Base-by-base conservation (phyloP, 2,888 invertebrate genomes). In the Eupithecia pulchellata region DNA sequence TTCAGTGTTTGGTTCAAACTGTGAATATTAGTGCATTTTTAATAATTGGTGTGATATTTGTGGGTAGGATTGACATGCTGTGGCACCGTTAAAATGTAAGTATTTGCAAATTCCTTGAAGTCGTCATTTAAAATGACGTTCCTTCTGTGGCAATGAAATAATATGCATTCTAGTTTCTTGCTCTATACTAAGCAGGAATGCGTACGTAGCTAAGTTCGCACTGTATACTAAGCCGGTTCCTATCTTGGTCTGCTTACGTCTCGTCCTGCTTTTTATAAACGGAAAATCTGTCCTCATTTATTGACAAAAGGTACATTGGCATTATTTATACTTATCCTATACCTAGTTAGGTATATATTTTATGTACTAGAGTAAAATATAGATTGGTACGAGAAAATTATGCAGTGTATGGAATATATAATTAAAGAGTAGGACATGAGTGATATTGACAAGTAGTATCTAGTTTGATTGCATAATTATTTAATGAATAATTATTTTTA, bases 11-110 rank as follows among this genome's bases (percentile, higher is more conserved):
- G 81, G 80, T 83, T 84, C 78, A 80, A 81, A 80, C 86, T 91
- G 90, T 85, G 86, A 86, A 86, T 77, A 81, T 91, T 90, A 85
- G 86, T 89, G 86, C 75, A n/a, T n/a, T n/a, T n/a, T n/a, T n/a
- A n/a, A n/a, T n/a, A n/a, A 81, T 11, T 73, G 76, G 62, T 71
- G 67, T 69, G 64, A 66, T 78, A 81, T 84, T 84, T 69, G 78
- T 77, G 77, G 75, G 80, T 81, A 78, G 79, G 79, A 79, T 78
- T 69, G 11, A 4, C 11, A 52, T 25, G 52, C 75, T 73, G 71
- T 67, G 64, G 61, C 74, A 70, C 79, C 68, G 79, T 72, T 79
- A 87, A 87, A 87, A 87, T 88, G 87, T 88, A 77, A 84, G 86
- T 82, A 64, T 29, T 68, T 32, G 30, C 17, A 20, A 17, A 60